A percentile compares a stretch with the other conserved stretches of the same genome.
phyloP scores from a whole-genome alignment of 2,888 invertebrate genomes.

The Eudasyphora cyanicolor region DNA sequence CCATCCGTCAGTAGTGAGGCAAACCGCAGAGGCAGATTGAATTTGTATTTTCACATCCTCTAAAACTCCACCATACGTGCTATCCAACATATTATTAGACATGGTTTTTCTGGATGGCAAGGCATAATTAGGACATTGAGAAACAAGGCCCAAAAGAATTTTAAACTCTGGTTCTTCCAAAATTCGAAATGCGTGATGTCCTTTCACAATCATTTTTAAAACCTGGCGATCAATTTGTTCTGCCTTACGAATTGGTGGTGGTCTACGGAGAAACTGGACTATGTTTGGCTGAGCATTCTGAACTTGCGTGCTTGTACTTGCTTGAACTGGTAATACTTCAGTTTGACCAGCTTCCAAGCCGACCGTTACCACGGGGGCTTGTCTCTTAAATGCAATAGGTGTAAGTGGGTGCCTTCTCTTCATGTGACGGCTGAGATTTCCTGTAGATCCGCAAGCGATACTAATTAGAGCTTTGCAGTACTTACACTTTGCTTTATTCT shows the following conservation, averaged over 20 bases:
- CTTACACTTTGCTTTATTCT: neutral
- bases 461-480: neutral
- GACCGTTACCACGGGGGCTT: neutral
- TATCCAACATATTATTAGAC: too few species aligned
- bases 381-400: neutral
- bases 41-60: neutral
- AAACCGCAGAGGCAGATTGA: neutral
- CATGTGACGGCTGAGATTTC: neutral
- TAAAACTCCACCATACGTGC: neutral
- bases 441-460: neutral
- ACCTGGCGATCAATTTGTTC: too few species aligned
- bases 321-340: neutral
- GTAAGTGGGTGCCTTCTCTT: neutral
- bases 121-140: too few species aligned
- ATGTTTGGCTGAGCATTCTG: too few species aligned
- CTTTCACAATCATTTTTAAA: too few species aligned
- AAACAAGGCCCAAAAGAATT: too few species aligned
- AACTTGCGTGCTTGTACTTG: too few species aligned
- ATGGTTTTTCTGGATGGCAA: too few species aligned
- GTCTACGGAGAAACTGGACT: neutral
- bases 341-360: neutral
- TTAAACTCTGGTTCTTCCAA: too few species aligned
- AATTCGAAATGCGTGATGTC: too few species aligned
- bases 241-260: too few species aligned
- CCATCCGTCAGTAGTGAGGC: too few species aligned